Conservation (phyloP, 2,888 invertebrate genomes). For the Epinotia bilunana region DNA sequence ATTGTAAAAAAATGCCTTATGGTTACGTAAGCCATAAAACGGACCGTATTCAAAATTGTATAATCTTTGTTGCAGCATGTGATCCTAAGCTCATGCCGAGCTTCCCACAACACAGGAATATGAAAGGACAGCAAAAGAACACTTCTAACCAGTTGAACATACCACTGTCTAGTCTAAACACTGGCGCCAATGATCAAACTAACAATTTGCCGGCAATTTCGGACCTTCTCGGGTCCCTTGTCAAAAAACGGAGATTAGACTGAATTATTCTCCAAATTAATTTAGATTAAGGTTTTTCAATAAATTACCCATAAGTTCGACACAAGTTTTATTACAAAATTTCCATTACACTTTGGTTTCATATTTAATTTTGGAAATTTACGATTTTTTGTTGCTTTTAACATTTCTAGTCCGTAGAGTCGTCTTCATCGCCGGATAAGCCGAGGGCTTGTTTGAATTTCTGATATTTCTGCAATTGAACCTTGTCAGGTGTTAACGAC, state of each 20-base stretch:
- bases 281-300: constrained; percentile 47
- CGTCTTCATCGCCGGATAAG: constrained; percentile 75
- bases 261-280: constrained; percentile 64
- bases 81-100: constrained; percentile 99
- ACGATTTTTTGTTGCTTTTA: constrained; percentile 53
- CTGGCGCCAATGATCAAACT: constrained; percentile 88
- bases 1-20: too few relatives aligned
- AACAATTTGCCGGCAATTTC: constrained; percentile 92
- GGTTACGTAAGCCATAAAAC: background rate
- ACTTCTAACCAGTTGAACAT: constrained; percentile 75
- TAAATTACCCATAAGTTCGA: constrained; percentile 48
- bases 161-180: constrained; percentile 79
- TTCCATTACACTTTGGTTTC: constrained; percentile 51
- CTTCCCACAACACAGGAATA: constrained; percentile 97
- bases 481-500: constrained; percentile 62
- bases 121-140: constrained; percentile 83
- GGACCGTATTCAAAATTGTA: background rate
- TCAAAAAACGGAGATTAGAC: constrained; percentile 91
- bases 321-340: constrained; percentile 55
- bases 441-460: constrained; percentile 79
- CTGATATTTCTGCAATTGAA: constrained; percentile 67
- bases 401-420: constrained; percentile 69
- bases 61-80: constrained; percentile 88
- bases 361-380: constrained; percentile 51
- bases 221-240: constrained; percentile 91